These are phyloP conservation scores for Melipona quadrifasciata DNA, from an alignment of 1,140 invertebrate genomes.

Conservation along the genomic window DNA sequence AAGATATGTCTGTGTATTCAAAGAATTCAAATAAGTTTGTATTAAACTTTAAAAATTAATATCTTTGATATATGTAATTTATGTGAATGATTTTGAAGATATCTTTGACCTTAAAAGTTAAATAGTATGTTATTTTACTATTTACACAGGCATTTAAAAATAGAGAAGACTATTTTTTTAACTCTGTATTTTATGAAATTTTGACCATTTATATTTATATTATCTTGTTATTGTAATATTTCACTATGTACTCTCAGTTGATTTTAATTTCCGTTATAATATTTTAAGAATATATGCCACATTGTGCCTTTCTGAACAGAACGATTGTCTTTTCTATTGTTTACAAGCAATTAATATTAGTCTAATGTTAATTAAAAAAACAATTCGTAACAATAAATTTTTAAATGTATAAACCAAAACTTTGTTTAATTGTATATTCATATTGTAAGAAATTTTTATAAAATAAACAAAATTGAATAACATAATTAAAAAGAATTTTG, in stretches of 20 bases:
- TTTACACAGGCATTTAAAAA: constrained; percentile 50
- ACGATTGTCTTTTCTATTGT: constrained; percentile 36
- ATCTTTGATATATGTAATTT: constrained; percentile 37
- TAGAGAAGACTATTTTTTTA: constrained; percentile 53
- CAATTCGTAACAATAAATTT: constrained; percentile 30
- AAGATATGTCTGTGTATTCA: constrained; percentile 35
- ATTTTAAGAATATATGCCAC: constrained; percentile 64
- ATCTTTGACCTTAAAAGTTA: constrained; percentile 28
- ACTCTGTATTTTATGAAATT: constrained; percentile 24
- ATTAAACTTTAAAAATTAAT: constrained; percentile 34
- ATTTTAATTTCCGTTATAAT: constrained; percentile 48
- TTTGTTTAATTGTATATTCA: neutral
- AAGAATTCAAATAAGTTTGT: constrained; percentile 47
- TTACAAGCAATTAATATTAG: constrained; percentile 35
- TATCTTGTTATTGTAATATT: constrained; percentile 50
- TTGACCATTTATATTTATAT: constrained; percentile 37
- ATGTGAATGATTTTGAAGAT: constrained; percentile 13
- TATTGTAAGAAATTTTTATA: constrained; percentile 18
- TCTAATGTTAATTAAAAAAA: constrained; percentile 27
- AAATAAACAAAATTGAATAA: constrained; percentile 47
- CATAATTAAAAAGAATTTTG: constrained; percentile 20
- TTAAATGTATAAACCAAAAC: constrained; percentile 32
- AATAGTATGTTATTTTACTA: constrained; percentile 36
- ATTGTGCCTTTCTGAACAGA: constrained; percentile 68
- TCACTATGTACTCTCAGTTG: constrained; percentile 39